A percentile compares a stretch with the other conserved stretches of the same genome.
phyloP scores from a whole-genome alignment of 2,888 invertebrate genomes.

The Cheilosia vernalis region DNA sequence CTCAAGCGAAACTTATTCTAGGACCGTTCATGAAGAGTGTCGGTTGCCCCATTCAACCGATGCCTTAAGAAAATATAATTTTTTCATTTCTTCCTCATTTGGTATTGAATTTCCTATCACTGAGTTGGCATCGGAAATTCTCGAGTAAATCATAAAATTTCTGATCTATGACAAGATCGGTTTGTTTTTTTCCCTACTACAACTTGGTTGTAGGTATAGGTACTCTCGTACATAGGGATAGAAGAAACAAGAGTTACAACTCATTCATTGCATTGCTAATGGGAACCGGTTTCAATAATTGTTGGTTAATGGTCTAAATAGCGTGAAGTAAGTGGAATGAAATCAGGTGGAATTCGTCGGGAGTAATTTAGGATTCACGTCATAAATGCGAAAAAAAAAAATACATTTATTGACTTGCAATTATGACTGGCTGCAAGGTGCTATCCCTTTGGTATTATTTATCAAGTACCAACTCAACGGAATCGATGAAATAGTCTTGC shows the following conservation, averaged over 20 bases:
- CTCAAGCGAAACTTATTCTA: conserved; percentile 9
- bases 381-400: conserved; percentile 58
- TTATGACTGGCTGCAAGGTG: conserved; percentile 58
- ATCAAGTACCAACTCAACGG: background rate
- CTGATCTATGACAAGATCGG: conserved; percentile 71
- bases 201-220: conserved; percentile 7
- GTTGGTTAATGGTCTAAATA: conserved; percentile 70
- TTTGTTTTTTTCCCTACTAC: conserved; percentile 20
- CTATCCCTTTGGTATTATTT: background rate
- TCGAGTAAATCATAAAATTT: conserved; percentile 72
- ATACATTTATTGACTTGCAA: conserved; percentile 64
- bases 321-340: conserved; percentile 62
- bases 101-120: conserved; percentile 54
- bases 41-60: background rate
- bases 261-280: conserved; percentile 59
- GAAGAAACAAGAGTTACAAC: conserved; percentile 53
- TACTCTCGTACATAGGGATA: conserved; percentile 14
- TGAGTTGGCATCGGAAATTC: conserved; percentile 64
- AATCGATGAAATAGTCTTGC: background rate
- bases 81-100: conserved; percentile 23
- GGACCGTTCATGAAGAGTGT: conserved; percentile 36
- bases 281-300: conserved; percentile 68
- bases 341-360: conserved; percentile 48
- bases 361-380: conserved; percentile 65
- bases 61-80: background rate